Conservation (phyloP, 1,140 invertebrate species). For the Choristoneura fumiferana region DNA sequence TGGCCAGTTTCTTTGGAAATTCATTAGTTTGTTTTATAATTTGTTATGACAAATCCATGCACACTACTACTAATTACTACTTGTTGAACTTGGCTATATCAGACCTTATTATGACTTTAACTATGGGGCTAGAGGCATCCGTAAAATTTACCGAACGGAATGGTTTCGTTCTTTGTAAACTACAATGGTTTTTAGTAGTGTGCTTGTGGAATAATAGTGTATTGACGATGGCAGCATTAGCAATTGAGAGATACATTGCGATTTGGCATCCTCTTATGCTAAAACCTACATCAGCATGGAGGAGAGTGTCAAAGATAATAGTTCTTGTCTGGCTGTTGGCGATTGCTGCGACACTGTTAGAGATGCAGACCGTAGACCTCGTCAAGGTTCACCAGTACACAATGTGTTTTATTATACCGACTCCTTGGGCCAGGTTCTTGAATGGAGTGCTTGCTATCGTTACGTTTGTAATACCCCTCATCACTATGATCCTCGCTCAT, state of each 20-base stretch:
- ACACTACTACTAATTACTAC: constrained; percentile 11
- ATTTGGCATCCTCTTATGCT: constrained; percentile 9
- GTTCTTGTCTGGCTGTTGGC: constrained; percentile 9
- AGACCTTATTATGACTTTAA: not conserved
- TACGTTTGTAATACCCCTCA: constrained; percentile 3
- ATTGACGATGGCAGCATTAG: constrained; percentile 9
- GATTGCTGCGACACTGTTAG: not conserved
- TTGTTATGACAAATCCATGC: constrained; percentile 14
- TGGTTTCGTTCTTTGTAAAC: not conserved
- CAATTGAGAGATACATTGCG: constrained; percentile 15
- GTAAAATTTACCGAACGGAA: not conserved
- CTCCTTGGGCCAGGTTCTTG: not conserved
- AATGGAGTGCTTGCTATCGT: constrained; percentile 1
- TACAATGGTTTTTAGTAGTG: constrained; percentile 12
- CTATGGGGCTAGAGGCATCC: not conserved
- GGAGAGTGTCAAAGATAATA: constrained; percentile 11
- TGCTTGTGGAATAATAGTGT: constrained; percentile 6
- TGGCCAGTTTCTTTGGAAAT: not conserved
- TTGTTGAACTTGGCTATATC: constrained; percentile 10
- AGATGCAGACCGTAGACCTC: not conserved
- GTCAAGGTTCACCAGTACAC: not conserved
- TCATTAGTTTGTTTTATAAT: not conserved
- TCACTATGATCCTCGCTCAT: constrained; percentile 2
- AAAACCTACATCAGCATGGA: not conserved
- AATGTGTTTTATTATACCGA: not conserved